These are phyloP conservation scores for Hydropsyche tenuis DNA, from an alignment of 1,140 invertebrate species.

Conservation along the genomic window DNA sequence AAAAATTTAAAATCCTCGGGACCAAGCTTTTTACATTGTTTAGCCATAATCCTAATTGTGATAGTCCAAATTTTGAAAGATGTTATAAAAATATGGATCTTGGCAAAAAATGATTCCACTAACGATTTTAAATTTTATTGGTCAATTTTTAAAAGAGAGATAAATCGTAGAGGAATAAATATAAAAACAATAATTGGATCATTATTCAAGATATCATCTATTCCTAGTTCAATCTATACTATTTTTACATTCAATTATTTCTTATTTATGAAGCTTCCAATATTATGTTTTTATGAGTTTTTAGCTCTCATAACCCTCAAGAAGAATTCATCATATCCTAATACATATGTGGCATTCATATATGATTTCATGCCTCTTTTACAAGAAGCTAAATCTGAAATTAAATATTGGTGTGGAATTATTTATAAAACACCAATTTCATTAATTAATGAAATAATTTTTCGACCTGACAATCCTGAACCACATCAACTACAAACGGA, in stretches of 20 bases:
- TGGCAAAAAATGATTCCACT: constrained; percentile 52
- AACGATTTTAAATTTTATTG: constrained; percentile 53
- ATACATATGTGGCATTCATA: constrained; percentile 58
- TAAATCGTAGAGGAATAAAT: constrained; percentile 59
- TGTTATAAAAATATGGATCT: constrained; percentile 58
- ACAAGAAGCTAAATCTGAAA: constrained; percentile 64
- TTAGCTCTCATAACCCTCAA: constrained; percentile 55
- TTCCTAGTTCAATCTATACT: constrained; percentile 34
- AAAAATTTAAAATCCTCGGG: constrained; percentile 66
- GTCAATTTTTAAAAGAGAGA: constrained; percentile 57
- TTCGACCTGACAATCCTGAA: constrained; percentile 56
- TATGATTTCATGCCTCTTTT: constrained; percentile 66
- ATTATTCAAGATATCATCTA: constrained; percentile 53
- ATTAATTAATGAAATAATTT: constrained; percentile 67
- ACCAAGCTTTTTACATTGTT: constrained; percentile 66
- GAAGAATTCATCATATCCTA: constrained; percentile 56
- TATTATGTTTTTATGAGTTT: constrained; percentile 57
- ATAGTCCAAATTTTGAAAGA: constrained; percentile 66
- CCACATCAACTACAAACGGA: constrained; percentile 70
- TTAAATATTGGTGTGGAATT: constrained; percentile 64
- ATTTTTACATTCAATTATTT: constrained; percentile 54
- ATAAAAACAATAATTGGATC: constrained; percentile 57
- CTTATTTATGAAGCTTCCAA: constrained; percentile 55
- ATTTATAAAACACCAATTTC: constrained; percentile 65
- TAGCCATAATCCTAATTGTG: constrained; percentile 66